These are phyloP conservation scores for Apteryx mantelli DNA, from an alignment of 2,113 vertebrate genomes.

Conservation along the genomic window DNA sequence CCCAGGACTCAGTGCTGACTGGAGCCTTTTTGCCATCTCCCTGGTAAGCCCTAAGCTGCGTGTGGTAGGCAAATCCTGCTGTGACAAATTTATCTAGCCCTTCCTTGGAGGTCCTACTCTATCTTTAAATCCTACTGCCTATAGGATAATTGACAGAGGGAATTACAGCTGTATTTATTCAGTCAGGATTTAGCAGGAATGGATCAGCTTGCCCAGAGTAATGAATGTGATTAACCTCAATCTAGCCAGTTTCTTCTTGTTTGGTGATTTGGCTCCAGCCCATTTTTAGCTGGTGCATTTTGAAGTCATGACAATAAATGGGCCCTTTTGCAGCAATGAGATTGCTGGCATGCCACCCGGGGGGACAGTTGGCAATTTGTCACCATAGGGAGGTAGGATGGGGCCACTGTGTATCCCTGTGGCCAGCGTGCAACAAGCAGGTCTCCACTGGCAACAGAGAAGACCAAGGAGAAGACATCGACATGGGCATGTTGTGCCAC, in stretches of 20 bases:
- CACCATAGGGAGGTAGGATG: neutral
- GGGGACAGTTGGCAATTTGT: neutral
- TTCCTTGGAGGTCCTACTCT: too few species aligned
- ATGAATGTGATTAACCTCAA: neutral
- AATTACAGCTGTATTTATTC: neutral
- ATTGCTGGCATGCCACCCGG: neutral
- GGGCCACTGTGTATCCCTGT: neutral
- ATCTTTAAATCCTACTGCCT: neutral
- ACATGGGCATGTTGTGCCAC: neutral
- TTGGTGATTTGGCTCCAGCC: neutral
- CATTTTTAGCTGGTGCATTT: neutral
- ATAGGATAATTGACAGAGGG: neutral
- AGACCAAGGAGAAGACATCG: neutral
- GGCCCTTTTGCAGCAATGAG: neutral
- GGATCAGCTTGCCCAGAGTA: neutral
- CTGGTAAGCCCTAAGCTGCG: too few species aligned
- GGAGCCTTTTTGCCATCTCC: neutral
- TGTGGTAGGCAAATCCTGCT: too few species aligned
- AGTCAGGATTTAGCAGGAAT: neutral
- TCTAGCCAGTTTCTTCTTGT: neutral
- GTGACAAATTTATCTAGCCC: too few species aligned
- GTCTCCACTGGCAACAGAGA: neutral
- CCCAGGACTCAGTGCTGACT: neutral
- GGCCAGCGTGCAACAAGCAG: neutral
- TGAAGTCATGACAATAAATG: neutral